phyloP scores from a whole-genome alignment of 2,888 invertebrate species.

The Drosophila kuntzei region DNA sequence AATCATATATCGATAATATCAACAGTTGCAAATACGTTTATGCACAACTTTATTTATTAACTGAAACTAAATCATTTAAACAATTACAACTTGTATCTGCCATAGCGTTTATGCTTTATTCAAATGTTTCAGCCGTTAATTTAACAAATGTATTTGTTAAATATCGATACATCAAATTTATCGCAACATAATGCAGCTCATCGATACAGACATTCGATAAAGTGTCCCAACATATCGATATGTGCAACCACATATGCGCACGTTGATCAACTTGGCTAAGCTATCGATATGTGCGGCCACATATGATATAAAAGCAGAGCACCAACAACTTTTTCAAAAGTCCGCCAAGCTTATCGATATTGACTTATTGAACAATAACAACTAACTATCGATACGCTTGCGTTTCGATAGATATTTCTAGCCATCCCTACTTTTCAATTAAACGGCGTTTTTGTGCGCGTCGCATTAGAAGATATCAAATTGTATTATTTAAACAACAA shows the following conservation, averaged over 20 bases:
- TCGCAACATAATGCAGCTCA: neutral
- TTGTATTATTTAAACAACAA: constrained; percentile 8
- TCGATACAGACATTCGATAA: neutral
- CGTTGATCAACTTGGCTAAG: neutral
- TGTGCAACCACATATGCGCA: neutral
- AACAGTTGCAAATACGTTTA: neutral
- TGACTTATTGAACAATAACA: neutral
- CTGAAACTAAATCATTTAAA: neutral
- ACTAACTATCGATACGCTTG: constrained; percentile 7
- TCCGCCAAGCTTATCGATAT: neutral
- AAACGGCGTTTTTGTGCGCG: constrained; percentile 58
- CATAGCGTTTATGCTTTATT: neutral
- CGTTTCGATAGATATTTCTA: constrained; percentile 38
- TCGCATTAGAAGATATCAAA: constrained; percentile 30
- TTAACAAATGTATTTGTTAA: neutral
- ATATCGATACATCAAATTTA: neutral
- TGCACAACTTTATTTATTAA: neutral
- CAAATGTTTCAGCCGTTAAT: neutral
- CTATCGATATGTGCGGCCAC: neutral
- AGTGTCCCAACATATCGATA: neutral
- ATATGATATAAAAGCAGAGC: neutral
- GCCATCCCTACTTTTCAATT: constrained; percentile 51
- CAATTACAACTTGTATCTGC: neutral
- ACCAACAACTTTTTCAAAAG: neutral
- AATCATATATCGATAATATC: constrained; percentile 36